Base-by-base conservation (phyloP, 2,113 vertebrate species). In the Okapia johnstoni region DNA sequence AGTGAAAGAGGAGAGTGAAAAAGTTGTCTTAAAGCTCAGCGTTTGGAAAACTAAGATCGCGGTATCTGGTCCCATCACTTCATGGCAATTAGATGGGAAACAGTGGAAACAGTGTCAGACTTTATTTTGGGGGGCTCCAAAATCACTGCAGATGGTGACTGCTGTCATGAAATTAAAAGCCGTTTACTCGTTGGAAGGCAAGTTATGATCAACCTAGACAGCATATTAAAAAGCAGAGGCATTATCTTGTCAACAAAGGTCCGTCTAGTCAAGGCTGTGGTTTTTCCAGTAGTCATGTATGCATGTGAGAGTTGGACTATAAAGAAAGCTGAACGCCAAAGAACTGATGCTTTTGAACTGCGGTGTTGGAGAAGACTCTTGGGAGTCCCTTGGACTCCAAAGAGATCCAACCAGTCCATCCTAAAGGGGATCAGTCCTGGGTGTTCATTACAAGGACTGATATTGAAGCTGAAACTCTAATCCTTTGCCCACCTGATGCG, bases 401-500 rank as follows among this genome's bases (percentile, higher is more conserved):
- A 4, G n/a, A 66, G 17, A 66, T 66, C 17, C 4, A 70, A 36
- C 17, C 16, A 70, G 17, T 36, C 19, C 17, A 36, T 21, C 63
- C 2, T 70, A 70, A 70, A 36, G 17, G 63, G 21, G 0, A 70
- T 70, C 9, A 36, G n/a, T 70, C 17, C 9, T 36, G n/a, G 19
- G 1, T 70, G 63, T 70, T 70, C 63, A 21, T 21, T 36, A n/a
- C n/a, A 70, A 70, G 63, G n/a, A 21, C 63, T 36, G n/a, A 70
- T 70, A 9, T 36, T 70, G 63, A 70, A 70, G 19, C 9, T 70
- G 66, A 70, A 70, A 6, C 66, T 40, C 66, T 19, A 70, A 3
- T 70, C 17, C 66, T 40, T 70, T 70, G 66, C 9, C 5, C n/a
- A 23, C 66, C 19, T 70, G 19, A 40, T 40, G n/a, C 0, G 0